phyloP scores from a whole-genome alignment of 2,888 invertebrate species.

The Ectemnius lituratus region DNA sequence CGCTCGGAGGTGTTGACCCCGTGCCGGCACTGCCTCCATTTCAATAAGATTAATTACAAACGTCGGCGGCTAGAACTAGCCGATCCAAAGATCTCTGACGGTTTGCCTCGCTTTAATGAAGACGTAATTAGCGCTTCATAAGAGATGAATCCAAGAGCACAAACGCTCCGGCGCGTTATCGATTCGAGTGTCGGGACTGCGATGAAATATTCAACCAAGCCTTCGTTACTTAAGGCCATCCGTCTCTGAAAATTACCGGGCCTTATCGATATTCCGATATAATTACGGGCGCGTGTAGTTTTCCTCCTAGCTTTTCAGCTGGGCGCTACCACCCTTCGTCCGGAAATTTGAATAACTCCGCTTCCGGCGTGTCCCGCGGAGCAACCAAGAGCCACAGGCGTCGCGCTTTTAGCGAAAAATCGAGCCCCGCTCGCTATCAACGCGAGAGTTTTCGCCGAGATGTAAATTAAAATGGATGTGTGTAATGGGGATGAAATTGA shows the following conservation, averaged over 20 bases:
- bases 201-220: conserved; percentile 6
- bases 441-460: conserved; percentile 38
- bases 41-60: conserved; percentile 53
- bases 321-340: not conserved
- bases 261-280: conserved; percentile 6
- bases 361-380: not conserved
- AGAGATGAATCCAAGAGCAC: conserved; percentile 24
- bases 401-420: too few species aligned
- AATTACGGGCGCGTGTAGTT: not conserved
- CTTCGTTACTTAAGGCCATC: not conserved
- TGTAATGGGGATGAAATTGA: conserved; percentile 40
- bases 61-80: conserved; percentile 29
- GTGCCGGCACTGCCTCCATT: conserved; percentile 19
- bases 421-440: not conserved
- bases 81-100: conserved; percentile 3
- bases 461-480: conserved; percentile 43
- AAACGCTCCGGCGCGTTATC: conserved; percentile 7
- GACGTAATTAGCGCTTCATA: conserved; percentile 36
- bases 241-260: not conserved
- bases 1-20: conserved; percentile 15
- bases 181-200: conserved; percentile 1
- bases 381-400: not conserved
- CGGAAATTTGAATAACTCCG: conserved; percentile 5
- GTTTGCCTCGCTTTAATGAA: conserved; percentile 17
- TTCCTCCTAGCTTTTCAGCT: not conserved